phyloP scores from a whole-genome alignment of 2,888 invertebrate species.

The Drosophila sordidula region DNA sequence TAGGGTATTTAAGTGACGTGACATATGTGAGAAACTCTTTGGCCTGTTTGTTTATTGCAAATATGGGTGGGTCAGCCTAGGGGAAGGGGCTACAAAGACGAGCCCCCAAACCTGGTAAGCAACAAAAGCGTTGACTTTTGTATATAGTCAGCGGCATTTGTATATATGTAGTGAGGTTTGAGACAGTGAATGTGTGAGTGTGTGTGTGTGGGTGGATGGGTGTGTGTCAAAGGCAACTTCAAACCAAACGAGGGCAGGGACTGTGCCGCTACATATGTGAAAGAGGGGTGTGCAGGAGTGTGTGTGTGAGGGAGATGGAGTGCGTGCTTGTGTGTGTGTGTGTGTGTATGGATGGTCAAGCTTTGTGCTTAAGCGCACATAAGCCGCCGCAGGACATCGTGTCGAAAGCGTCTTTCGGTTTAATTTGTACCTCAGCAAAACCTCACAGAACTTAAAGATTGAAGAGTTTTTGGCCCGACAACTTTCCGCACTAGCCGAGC shows the following conservation, averaged over 20 bases:
- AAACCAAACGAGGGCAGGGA: constrained; percentile 29
- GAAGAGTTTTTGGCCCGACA: constrained; percentile 8
- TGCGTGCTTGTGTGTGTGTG: constrained; percentile 25
- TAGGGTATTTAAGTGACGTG: constrained; percentile 37
- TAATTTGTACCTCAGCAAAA: constrained; percentile 61
- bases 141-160: constrained; percentile 76
- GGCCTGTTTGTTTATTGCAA: constrained; percentile 65
- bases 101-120: constrained; percentile 43
- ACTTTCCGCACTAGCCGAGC: constrained; percentile 11
- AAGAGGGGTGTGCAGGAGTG: constrained; percentile 22
- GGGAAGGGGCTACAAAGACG: constrained; percentile 30
- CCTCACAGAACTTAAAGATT: constrained; percentile 59
- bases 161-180: constrained; percentile 42
- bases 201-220: constrained; percentile 26
- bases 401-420: constrained; percentile 60
- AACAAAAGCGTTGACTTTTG: constrained; percentile 78
- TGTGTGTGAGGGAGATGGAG: constrained; percentile 29
- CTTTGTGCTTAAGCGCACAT: constrained; percentile 79
- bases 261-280: constrained; percentile 22
- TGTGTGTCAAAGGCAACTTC: constrained; percentile 65
- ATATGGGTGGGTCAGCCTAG: constrained; percentile 57
- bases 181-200: constrained; percentile 9
- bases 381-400: constrained; percentile 75
- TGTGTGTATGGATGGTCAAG: constrained; percentile 63
- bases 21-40: constrained; percentile 2